Conservation (phyloP, 2,113 vertebrate genomes). For the Caracal caracal region DNA sequence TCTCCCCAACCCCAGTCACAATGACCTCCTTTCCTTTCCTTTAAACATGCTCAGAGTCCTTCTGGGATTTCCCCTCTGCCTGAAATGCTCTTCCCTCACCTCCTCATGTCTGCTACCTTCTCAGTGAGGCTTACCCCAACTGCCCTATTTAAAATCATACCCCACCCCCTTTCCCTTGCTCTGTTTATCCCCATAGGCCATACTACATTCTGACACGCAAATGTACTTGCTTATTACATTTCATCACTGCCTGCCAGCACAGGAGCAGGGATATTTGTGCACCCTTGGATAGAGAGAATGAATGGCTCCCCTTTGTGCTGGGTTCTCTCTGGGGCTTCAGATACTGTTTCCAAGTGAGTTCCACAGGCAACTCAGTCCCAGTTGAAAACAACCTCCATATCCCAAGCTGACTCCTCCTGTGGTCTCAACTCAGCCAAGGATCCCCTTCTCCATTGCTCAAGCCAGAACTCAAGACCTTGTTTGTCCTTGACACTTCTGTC, state of each 20-base stretch:
- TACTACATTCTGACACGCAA: neutral
- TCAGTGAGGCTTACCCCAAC: neutral
- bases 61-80: neutral
- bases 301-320: neutral
- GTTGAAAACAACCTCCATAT: neutral
- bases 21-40: neutral
- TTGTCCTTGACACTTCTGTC: neutral
- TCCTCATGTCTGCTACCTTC: neutral
- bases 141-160: neutral
- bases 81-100: neutral
- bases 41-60: neutral
- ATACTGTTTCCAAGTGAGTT: neutral
- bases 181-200: neutral
- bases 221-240: neutral
- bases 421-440: neutral
- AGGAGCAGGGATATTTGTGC: rapidly evolving
- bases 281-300: neutral
- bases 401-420: neutral
- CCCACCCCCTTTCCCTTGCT: neutral
- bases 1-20: neutral
- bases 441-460: neutral
- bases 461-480: neutral
- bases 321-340: neutral
- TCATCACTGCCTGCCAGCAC: neutral
- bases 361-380: neutral